Evolutionary conservation across 2,888 invertebrate genomes (phyloP), one percentile per base, ranked within the genome.

Genomic region (Beris morrisii): DNA sequence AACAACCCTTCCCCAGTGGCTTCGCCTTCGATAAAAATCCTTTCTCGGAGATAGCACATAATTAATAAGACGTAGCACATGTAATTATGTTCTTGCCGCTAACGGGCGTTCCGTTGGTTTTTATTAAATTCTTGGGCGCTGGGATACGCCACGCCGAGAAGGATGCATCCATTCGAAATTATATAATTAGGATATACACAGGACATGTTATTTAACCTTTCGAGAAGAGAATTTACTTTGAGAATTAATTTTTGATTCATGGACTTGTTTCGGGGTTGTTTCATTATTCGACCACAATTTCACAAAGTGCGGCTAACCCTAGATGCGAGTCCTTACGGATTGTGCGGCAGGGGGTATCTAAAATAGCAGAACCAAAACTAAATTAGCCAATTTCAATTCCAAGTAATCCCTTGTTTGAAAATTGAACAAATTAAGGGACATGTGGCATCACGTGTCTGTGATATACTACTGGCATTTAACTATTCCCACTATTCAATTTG

Each of bases 71-170:
- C 56, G 53, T 44, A 67, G 63, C 55, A 67, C 69, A 65, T 59
- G 69, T 67, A 69, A 67, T 69, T 69, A 69, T 69, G 65, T 67
- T 69, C 65, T 61, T 67, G 67, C 65, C 69, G 66, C 67, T 67
- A 69, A 69, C 67, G 63, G 67, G 69, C 69, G 67, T 69, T 67
- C 66, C 69, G 52, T 64, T 67, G 67, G 67, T 69, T 69, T 67
- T 69, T 69, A 69, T 69, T 69, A 69, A 69, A 69, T 69, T 69
- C 69, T 66, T 69, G 57, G 6, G 43, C 22, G 50, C 15, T 52
- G 38, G 32, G 12, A 7, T 15, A 32, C 45, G 31, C 54, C 61
- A 59, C 31, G 48, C 22, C 44, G 38, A 61, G 15, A 61, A 61
- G 38, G 61, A 50, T 52, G 52, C 52, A 61, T 52, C 50, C 38